A percentile compares a stretch with the other conserved stretches of the same genome.
These are phyloP conservation scores for Triops longicaudatus DNA, from an alignment of 1,140 invertebrate genomes.

Conservation along the genomic window DNA sequence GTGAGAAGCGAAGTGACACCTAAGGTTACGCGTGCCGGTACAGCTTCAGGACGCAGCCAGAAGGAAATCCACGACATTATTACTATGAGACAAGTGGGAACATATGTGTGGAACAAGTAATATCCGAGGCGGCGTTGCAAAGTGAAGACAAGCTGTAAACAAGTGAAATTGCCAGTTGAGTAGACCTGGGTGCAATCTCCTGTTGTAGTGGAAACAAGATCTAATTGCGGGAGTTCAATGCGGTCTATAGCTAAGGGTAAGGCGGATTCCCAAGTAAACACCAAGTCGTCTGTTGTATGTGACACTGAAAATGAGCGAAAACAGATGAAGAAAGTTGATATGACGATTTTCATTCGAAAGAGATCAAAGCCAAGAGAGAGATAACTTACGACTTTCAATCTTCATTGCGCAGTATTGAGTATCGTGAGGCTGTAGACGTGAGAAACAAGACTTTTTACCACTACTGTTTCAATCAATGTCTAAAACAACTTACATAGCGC, in stretches of 20 bases:
- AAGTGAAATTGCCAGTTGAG: constrained; percentile 38
- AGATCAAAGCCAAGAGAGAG: constrained; percentile 17
- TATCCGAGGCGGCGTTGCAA: constrained; percentile 37
- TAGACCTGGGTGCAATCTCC: constrained; percentile 37
- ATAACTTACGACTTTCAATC: constrained; percentile 39
- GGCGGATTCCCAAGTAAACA: constrained; percentile 34
- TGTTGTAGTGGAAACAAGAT: constrained; percentile 32
- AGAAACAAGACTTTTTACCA: not conserved
- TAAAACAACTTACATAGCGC: constrained; percentile 33
- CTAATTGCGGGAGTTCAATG: constrained; percentile 35
- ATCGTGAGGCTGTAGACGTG: constrained; percentile 33
- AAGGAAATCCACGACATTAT: constrained; percentile 41
- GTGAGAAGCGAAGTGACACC: constrained; percentile 39
- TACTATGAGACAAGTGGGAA: constrained; percentile 39
- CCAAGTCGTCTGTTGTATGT: constrained; percentile 37
- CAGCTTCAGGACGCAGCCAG: constrained; percentile 40
- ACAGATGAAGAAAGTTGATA: not conserved
- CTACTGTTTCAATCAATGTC: not conserved
- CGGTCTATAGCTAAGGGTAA: constrained; percentile 34
- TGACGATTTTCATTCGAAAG: not conserved
- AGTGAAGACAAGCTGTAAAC: constrained; percentile 38
- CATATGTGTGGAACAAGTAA: constrained; percentile 39
- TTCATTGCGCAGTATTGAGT: constrained; percentile 38
- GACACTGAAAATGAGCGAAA: constrained; percentile 32
- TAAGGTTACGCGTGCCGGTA: constrained; percentile 38